Evolutionary conservation across 1,140 invertebrate species (phyloP).

Genomic region (Orchesella cincta): DNA sequence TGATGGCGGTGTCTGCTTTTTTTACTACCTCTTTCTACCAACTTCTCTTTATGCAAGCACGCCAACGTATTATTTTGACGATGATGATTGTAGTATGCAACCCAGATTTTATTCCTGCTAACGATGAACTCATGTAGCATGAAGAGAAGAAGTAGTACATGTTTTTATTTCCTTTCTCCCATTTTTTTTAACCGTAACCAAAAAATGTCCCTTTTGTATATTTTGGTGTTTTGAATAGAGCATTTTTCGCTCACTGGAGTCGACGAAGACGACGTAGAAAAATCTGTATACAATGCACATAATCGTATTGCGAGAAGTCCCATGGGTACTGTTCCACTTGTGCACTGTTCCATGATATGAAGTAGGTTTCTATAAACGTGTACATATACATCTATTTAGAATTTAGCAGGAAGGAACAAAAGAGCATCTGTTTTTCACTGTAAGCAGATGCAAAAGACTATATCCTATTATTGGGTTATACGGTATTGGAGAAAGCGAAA

Average conservation of each 20-base stretch:
- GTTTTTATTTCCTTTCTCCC: conserved; percentile 21
- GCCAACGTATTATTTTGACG: background rate
- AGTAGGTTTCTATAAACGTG: background rate
- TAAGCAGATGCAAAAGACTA: too few species aligned
- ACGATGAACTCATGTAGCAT: conserved; percentile 26
- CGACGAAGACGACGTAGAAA: background rate
- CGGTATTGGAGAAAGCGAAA: too few species aligned
- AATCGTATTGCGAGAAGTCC: conserved; percentile 24
- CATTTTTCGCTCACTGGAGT: background rate
- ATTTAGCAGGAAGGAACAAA: too few species aligned
- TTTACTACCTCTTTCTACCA: background rate
- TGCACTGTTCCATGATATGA: conserved; percentile 12
- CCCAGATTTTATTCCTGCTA: conserved; percentile 24
- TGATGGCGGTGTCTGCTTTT: conserved; percentile 16
- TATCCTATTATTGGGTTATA: too few species aligned
- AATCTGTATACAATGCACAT: conserved; percentile 18
- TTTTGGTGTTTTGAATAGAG: background rate
- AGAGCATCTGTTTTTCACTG: too few species aligned
- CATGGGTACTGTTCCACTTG: conserved; percentile 23
- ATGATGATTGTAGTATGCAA: conserved; percentile 8
- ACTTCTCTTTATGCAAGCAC: background rate
- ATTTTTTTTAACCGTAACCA: conserved; percentile 10
- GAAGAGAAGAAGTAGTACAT: background rate
- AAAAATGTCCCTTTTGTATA: conserved; percentile 21
- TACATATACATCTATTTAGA: too few species aligned